Base-by-base conservation (phyloP, 64 coral and sea anemone genomes). In the Porites australiensis region DNA sequence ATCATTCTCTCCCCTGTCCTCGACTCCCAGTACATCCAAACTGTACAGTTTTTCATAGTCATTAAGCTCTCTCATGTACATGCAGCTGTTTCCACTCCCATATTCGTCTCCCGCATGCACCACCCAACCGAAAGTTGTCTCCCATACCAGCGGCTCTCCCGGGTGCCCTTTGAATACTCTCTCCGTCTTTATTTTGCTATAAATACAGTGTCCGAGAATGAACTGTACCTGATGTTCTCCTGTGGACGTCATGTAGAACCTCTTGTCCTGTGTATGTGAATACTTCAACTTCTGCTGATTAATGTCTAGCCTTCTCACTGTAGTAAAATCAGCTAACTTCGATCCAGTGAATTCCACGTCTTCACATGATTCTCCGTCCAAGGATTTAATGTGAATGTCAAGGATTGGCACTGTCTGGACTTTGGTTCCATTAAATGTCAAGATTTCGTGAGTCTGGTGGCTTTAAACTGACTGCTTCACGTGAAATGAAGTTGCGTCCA, bases 121-220 rank as follows among this genome's bases (percentile, higher is more conserved):
- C 1, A 79, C 88, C 88, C 75, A 90, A 13, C 72, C 87, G 43
- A 77, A 89, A 0, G 67, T 77, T 2, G 57, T 63, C 13, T 75
- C 91, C 22, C 75, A 82, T 9, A 93, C 44, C 5, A 82, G 44
- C 0, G 85, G 83, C 0, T 94, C 86, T 58, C 88, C 86, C 6
- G 85, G 92, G 37, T 58, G 21, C 15, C 74, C 86, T 46, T 94
- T 94, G 64, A 83, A 54, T 18, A 93, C 74, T 65, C 72, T 37
- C 74, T 92, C 68, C 22, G 68, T 92, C n/a, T 82, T 75, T 75
- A 87, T 93, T 27, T 86, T 87, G n/a, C n/a, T n/a, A n/a, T n/a
- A n/a, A 71, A 74, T 44, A 44, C 71, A 0, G 4, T 74, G 37
- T 74, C 71, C 37, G 15, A 74, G 71, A 45, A 74, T 74, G 43